phyloP scores from a whole-genome alignment of 2,888 invertebrate genomes.

The Hypolimnas misippus region DNA sequence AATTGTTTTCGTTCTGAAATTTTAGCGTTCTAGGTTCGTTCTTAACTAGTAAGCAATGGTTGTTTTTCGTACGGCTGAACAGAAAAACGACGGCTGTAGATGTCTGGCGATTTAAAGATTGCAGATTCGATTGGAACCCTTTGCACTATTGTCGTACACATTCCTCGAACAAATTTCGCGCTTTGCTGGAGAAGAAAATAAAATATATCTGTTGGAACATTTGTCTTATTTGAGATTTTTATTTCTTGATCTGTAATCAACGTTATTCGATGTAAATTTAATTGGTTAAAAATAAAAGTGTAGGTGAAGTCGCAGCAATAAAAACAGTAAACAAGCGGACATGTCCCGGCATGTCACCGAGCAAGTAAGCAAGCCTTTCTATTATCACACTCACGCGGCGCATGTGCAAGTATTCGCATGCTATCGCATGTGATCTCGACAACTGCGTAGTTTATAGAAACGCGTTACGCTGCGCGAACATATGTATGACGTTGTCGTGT shows the following conservation, averaged over 20 bases:
- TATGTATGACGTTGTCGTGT: conserved; percentile 30
- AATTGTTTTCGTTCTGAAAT: neutral
- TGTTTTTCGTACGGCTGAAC: neutral
- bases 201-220: conserved; percentile 2
- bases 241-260: neutral
- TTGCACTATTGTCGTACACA: conserved; percentile 11
- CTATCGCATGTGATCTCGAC: conserved; percentile 52
- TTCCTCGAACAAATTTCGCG: conserved; percentile 13
- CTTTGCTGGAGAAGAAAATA: conserved; percentile 10
- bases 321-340: conserved; percentile 16
- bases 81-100: conserved; percentile 11
- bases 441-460: conserved; percentile 75
- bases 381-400: conserved; percentile 56
- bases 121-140: conserved; percentile 10
- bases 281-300: neutral
- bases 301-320: neutral
- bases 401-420: conserved; percentile 51
- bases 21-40: conserved; percentile 1
- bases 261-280: neutral
- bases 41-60: neutral
- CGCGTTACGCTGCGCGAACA: conserved; percentile 38
- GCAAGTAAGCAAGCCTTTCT: conserved; percentile 46
- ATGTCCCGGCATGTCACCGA: neutral
- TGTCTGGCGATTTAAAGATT: conserved; percentile 11
- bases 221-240: neutral